Evolutionary conservation across 1,140 invertebrate genomes (phyloP), one percentile per base, ranked within the genome.

Genomic region (Chymomyza costata): DNA sequence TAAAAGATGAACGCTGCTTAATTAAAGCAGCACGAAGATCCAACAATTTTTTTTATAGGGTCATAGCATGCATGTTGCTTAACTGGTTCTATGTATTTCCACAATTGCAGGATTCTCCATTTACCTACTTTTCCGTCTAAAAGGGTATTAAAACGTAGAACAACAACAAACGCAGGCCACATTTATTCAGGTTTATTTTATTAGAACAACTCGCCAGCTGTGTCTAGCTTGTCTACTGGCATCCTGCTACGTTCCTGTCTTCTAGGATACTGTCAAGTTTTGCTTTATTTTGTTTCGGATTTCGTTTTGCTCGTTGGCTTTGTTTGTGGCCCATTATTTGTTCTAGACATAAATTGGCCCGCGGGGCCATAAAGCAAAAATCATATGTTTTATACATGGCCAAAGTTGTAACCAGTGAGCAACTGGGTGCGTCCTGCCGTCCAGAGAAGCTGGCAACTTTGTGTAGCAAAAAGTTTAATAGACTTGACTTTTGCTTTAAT

Each of bases 361-460:
- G 71, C 66, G 63, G 71, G 73, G 51, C 66, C 71, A 71, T 76
- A 62, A 66, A 63, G 51, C 71, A 78, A 78, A 80, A 80, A 80
- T 78, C 71, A 78, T 78, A 78, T 78, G 71, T 78, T 78, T 78
- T 71, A 78, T 78, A 71, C 71, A 78, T 71, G 73, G 62, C 53
- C 52, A 56, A 73, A 67, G 52, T 71, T 71, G 17, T 19, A 28
- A 21, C 25, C 55, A 50, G 41, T n/a, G 14, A 6, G 11, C 18
- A 17, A 10, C 16, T 28, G 19, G 37, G 40, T 37, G 43, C 21
- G 41, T 25, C 21, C 21, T 25, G 8, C 21, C 8, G 3, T 25
- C 21, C n/a, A n/a, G n/a, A n/a, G n/a, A n/a, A n/a, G n/a, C n/a
- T 25, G 21, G 21, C 21, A 25, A 25, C 21, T 18, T 7, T 28